Evolutionary conservation across 2,113 vertebrate species (phyloP).

Genomic region (Leptosomus discolor): DNA sequence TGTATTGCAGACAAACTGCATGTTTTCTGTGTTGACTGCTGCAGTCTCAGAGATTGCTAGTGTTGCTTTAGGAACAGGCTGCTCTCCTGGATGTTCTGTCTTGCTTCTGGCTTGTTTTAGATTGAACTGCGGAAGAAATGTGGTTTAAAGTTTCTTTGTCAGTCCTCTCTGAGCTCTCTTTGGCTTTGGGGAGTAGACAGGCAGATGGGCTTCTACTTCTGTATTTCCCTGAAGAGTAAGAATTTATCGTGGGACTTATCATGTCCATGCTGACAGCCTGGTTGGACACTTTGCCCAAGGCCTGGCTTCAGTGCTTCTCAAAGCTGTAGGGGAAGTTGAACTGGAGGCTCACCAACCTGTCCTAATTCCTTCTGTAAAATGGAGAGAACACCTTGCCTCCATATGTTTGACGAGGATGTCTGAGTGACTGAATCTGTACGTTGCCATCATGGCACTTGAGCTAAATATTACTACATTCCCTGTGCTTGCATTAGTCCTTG

Average conservation of each 20-base stretch:
- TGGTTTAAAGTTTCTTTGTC: neutral
- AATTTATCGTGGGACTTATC: neutral
- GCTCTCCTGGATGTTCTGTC: neutral
- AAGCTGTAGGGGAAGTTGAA: neutral
- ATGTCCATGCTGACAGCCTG: neutral
- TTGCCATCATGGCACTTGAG: neutral
- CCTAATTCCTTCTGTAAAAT: neutral
- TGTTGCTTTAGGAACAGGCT: neutral
- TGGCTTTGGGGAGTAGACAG: neutral
- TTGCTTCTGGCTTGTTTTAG: neutral
- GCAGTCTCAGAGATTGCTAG: neutral
- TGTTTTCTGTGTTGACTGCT: neutral
- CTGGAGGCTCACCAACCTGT: neutral
- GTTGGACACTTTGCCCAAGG: neutral
- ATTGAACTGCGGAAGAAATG: neutral
- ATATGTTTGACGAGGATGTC: neutral
- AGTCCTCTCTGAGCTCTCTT: neutral
- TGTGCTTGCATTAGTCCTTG: neutral
- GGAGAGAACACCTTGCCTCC: neutral
- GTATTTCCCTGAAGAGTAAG: neutral
- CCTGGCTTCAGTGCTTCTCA: neutral
- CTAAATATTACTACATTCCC: neutral
- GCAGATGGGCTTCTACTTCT: neutral
- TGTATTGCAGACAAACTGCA: neutral
- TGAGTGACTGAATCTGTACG: neutral